Conservation (phyloP, 2,888 invertebrate genomes). For the Molorchus minor region DNA sequence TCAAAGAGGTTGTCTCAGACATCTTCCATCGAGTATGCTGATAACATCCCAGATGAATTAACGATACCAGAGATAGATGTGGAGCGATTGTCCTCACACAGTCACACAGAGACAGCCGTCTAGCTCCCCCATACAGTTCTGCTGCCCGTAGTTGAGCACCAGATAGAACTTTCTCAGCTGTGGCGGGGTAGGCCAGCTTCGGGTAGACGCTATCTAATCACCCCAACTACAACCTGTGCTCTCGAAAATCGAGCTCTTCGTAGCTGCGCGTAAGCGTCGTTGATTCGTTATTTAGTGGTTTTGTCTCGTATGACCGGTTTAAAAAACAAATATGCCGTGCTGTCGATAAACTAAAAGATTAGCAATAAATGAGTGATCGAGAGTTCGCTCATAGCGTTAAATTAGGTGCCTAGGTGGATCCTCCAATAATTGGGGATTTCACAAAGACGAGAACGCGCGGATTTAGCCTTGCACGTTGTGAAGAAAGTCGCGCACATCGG, state of each 20-base stretch:
- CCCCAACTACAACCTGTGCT: constrained; percentile 38
- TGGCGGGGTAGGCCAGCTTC: constrained; percentile 34
- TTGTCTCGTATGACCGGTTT: constrained; percentile 31
- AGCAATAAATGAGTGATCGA: constrained; percentile 61
- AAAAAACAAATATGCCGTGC: constrained; percentile 43
- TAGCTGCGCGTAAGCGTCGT: constrained; percentile 44
- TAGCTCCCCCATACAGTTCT: constrained; percentile 64
- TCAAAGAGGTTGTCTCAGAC: constrained; percentile 91
- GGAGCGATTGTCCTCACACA: constrained; percentile 90
- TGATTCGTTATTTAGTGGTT: constrained; percentile 58
- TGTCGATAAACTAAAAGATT: constrained; percentile 59
- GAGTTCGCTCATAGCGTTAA: constrained; percentile 60
- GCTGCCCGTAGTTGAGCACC: constrained; percentile 33
- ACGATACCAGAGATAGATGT: constrained; percentile 92
- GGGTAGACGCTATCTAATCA: constrained; percentile 23
- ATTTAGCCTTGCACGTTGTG: constrained; percentile 39
- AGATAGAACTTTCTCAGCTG: constrained; percentile 31
- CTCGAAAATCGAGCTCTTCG: constrained; percentile 12
- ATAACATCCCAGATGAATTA: constrained; percentile 86
- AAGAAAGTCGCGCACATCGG: constrained; percentile 35
- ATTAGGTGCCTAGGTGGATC: constrained; percentile 62
- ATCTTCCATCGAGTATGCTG: constrained; percentile 92
- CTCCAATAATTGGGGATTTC: constrained; percentile 42
- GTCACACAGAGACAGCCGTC: constrained; percentile 95
- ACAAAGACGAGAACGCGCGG: constrained; percentile 55